Evolutionary conservation across 2,797 vertebrate species (phyloP), one percentile per base, ranked within the genome.

Genomic region (Gila robusta): DNA sequence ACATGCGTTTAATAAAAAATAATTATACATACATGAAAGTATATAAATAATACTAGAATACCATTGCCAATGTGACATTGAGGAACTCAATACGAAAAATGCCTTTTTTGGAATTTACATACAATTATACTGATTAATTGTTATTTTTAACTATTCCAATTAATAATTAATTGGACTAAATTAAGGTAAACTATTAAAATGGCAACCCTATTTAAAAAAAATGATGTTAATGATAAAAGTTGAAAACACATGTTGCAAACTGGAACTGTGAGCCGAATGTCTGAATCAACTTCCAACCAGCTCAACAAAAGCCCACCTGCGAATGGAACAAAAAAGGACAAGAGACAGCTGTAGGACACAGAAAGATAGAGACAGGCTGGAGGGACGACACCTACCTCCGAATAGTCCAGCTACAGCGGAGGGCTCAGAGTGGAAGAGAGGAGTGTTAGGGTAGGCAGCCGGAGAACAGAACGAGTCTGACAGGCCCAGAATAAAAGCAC

Each of bases 401-500:
- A 97, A 97, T 93, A 98, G 96, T 95, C 95, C 96, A 95, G 96
- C 95, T 96, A 97, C 93, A 91, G 95, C 85, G 94, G 96, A 94
- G 95, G 96, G 92, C 89, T 97, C 96, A 92, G 94, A 94, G 88
- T 94, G 92, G 94, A 96, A 96, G 94, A 96, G 94, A 88, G 96
- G 91, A 94, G 95, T 94, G 56, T 94, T 96, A 96, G 94, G 93
- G 93, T 96, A 97, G 94, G 93, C 93, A 93, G 94, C 93, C 91
- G 95, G 94, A 93, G 95, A 96, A 95, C 95, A 96, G 95, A 97
- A 97, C 93, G 96, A 96, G 94, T 97, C 96, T 97, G 94, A 96
- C 93, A 96, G 90, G 86, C 89, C 79, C 90, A 91, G 87, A 92
- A 91, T 85, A 89, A 91, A 90, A 94, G 93, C 92, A 88, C 90